Base-by-base conservation (phyloP, 2,888 invertebrate species). In the Stenichneumon culpator region DNA sequence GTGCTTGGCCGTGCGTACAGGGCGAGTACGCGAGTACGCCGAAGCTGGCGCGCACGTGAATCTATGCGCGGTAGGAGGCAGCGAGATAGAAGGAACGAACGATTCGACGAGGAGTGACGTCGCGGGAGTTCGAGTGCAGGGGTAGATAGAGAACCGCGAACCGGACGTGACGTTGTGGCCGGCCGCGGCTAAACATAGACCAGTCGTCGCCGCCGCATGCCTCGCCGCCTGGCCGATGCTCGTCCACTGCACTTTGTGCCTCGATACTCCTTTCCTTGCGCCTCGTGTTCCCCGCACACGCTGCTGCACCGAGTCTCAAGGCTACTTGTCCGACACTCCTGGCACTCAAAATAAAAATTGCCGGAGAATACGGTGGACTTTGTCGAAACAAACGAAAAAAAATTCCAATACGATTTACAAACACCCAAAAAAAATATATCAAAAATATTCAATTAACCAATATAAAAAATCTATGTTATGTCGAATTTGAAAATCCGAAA, bases 81-180 rank as follows among this genome's bases (percentile, higher is more conserved):
- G 57, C 28, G 57, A 19, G 22, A 65, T 16, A 16, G 60, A 84
- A 68, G 70, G 60, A 78, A 77, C 57, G 80, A 79, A 32, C 47
- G 28, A n/a, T 57, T 50, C 22, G 47, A 39, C n/a, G 28, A 39
- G 39, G 78, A 44, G 50, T 3, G 74, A 28, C n/a, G 69, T 22
- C 39, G 50, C 44, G 69, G 19, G 19, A 39, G 47, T 19, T 44
- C 68, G 78, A 68, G 57, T 67, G 32, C 65, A 44, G 78, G 57
- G 63, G 70, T 82, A 85, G 82, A 88, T 87, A 89, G 77, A 88
- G 90, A 87, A 86, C 86, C 86, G 88, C 81, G 88, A 88, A 91
- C 92, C 92, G 92, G 92, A 92, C 90, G 91, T 92, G 92, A 92
- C 92, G 92, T 90, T 86, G 89, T 81, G 36, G 84, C 73, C 77